These are phyloP conservation scores for Sericinus montela DNA, from an alignment of 2,888 invertebrate species.

Conservation along the genomic window DNA sequence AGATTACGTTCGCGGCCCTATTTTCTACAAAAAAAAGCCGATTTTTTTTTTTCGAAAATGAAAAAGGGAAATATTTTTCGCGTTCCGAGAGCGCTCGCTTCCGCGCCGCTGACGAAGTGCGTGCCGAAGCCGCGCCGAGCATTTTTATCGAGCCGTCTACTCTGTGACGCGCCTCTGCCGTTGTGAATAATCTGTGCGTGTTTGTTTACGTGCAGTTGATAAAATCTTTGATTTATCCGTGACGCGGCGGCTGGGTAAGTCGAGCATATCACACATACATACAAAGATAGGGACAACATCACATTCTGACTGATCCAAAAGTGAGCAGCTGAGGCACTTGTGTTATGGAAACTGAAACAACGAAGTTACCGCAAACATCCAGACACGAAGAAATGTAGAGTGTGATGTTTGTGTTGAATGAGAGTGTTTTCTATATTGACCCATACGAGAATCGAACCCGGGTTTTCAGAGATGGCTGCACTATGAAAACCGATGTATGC, in stretches of 20 bases:
- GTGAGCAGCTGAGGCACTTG: too few relatives aligned
- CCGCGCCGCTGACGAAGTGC: conserved; percentile 13
- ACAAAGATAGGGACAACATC: too few relatives aligned
- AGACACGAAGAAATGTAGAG: too few relatives aligned
- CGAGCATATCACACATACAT: too few relatives aligned
- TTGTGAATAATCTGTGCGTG: background rate
- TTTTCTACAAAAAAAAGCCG: conserved; percentile 12
- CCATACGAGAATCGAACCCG: too few relatives aligned
- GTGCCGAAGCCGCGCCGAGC: background rate
- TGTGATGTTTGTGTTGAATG: too few relatives aligned
- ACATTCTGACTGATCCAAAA: too few relatives aligned
- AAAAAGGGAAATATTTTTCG: background rate
- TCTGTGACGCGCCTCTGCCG: conserved; percentile 9
- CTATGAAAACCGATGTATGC: too few relatives aligned
- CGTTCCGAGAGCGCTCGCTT: conserved; percentile 15
- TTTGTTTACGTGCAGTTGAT: conserved; percentile 1
- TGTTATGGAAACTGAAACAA: too few relatives aligned
- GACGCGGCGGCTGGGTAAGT: background rate
- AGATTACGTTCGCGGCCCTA: conserved; percentile 19
- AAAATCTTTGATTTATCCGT: background rate
- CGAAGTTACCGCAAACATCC: too few relatives aligned
- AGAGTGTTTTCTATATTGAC: too few relatives aligned
- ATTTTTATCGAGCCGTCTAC: conserved; percentile 10
- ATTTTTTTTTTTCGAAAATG: background rate
- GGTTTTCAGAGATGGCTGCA: too few relatives aligned